Evolutionary conservation across 2,113 vertebrate species (phyloP).

Genomic region (Larimichthys crocea): DNA sequence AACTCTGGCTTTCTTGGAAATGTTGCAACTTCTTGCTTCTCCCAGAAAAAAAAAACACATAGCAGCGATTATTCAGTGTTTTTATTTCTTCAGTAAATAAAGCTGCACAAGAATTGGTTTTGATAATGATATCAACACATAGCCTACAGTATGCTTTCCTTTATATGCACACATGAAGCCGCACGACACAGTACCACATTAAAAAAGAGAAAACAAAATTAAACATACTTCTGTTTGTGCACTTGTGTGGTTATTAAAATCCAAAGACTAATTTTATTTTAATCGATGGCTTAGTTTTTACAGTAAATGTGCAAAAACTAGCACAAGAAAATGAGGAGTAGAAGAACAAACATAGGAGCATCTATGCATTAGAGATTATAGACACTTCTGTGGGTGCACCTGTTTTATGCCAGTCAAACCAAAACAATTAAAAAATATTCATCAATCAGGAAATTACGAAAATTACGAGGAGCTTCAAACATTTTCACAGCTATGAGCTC

Average conservation of each 20-base stretch:
- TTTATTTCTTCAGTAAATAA: conserved; percentile 51
- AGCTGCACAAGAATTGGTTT: conserved; percentile 8
- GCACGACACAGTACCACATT: conserved; percentile 18
- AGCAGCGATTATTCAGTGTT: background rate
- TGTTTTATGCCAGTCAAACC: background rate
- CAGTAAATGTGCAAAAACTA: background rate
- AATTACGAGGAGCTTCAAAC: background rate
- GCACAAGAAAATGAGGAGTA: background rate
- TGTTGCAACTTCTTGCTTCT: background rate
- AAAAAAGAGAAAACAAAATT: conserved; percentile 4
- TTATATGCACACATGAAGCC: conserved; percentile 33
- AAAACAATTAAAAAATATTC: background rate
- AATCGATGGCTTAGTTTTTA: background rate
- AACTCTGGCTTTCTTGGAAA: background rate
- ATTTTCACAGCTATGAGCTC: background rate
- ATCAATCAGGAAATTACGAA: too few relatives aligned
- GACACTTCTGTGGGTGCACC: background rate
- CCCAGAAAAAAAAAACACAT: background rate
- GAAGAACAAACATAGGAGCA: background rate
- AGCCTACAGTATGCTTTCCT: conserved; percentile 8
- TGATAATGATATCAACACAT: background rate
- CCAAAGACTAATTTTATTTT: background rate
- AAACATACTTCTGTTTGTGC: background rate
- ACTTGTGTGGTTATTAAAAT: background rate
- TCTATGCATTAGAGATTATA: background rate